phyloP scores from a whole-genome alignment of 2,888 invertebrate species.

The Scaptomyza flava region DNA sequence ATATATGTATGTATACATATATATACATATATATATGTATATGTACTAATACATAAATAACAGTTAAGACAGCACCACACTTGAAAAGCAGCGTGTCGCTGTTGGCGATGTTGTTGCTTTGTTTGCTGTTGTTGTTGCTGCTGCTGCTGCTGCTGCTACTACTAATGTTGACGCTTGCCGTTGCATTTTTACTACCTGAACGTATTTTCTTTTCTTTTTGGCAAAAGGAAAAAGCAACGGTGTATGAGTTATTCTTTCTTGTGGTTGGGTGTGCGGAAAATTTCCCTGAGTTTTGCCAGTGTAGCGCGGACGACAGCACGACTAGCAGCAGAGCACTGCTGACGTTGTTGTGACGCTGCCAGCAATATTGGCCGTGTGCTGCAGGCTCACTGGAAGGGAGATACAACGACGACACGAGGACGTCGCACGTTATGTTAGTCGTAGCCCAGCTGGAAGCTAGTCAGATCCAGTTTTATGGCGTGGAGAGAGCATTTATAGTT shows the following conservation, averaged over 20 bases:
- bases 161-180: slow-evolving; percentile 40
- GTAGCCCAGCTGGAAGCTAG: slow-evolving; percentile 56
- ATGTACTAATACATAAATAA: slow-evolving; percentile 76
- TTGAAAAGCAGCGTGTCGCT: slow-evolving; percentile 45
- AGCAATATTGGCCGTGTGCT: slow-evolving; percentile 46
- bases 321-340: slow-evolving; percentile 69
- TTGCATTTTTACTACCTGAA: slow-evolving; percentile 54
- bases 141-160: slow-evolving; percentile 24
- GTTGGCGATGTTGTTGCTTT: slow-evolving; percentile 31
- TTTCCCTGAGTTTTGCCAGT: slow-evolving; percentile 74
- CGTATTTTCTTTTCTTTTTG: slow-evolving; percentile 31
- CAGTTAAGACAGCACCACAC: slow-evolving; percentile 69
- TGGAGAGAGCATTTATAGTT: slow-evolving; percentile 40
- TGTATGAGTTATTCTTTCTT: slow-evolving; percentile 17
- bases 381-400: slow-evolving; percentile 56
- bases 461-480: slow-evolving; percentile 63
- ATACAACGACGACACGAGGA: slow-evolving; percentile 12
- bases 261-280: slow-evolving; percentile 49
- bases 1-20: slow-evolving; percentile 16
- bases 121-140: slow-evolving; percentile 30
- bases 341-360: slow-evolving; percentile 64
- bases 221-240: slow-evolving; percentile 21
- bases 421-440: slow-evolving; percentile 4
- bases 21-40: slow-evolving; percentile 33
- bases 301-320: slow-evolving; percentile 60